Conservation (phyloP, 2,888 invertebrate genomes). For the Cabera pusaria region DNA sequence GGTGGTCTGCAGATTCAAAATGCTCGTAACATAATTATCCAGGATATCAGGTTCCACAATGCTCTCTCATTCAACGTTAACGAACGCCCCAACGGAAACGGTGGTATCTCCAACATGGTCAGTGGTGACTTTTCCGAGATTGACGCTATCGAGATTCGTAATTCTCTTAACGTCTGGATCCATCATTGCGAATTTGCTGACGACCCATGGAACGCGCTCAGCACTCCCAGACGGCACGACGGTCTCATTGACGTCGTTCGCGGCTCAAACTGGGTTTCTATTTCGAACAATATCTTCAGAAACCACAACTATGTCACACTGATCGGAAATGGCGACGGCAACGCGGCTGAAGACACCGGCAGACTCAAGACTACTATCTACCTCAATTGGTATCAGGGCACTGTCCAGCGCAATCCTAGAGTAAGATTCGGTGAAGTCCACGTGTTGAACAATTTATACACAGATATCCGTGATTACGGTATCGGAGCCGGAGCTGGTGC, state of each 20-base stretch:
- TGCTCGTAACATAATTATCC: conserved; percentile 13
- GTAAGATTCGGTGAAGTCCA: conserved; percentile 22
- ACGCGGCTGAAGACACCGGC: conserved; percentile 15
- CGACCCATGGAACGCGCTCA: conserved; percentile 23
- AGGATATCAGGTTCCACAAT: conserved; percentile 23
- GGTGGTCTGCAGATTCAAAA: conserved; percentile 12
- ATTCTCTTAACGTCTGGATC: conserved; percentile 14
- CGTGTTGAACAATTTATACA: conserved; percentile 24
- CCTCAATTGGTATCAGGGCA: conserved; percentile 25
- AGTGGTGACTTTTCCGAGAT: conserved; percentile 15
- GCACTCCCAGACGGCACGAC: conserved; percentile 21
- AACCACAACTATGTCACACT: conserved; percentile 20
- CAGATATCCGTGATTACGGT: conserved; percentile 13
- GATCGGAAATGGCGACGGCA: conserved; percentile 19
- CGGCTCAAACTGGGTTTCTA: conserved; percentile 18
- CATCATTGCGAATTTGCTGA: conserved; percentile 26
- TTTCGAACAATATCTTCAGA: conserved; percentile 28
- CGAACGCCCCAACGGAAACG: conserved; percentile 25
- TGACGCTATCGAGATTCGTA: conserved; percentile 14
- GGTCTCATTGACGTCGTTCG: conserved; percentile 21
- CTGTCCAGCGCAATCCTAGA: conserved; percentile 19
- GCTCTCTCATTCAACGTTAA: conserved; percentile 20
- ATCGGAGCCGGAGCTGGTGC: conserved; percentile 16
- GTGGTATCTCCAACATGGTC: conserved; percentile 18
- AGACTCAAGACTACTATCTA: conserved; percentile 19